These are phyloP conservation scores for Morone saxatilis DNA, from an alignment of 2,113 vertebrate genomes.

Conservation along the genomic window DNA sequence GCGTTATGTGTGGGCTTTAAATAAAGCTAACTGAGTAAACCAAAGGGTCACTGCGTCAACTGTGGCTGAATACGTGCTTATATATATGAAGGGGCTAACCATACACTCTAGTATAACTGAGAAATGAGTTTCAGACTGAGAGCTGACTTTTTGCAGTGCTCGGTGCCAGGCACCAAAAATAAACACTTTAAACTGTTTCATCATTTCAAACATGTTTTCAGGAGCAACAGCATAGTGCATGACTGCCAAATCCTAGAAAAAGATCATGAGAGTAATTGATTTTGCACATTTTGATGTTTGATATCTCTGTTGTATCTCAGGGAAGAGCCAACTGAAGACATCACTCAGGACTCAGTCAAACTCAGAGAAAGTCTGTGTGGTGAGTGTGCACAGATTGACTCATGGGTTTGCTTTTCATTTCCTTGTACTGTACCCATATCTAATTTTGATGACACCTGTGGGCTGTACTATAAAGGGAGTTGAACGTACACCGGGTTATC, in stretches of 20 bases:
- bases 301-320: slow-evolving; percentile 57
- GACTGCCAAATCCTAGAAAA: background rate
- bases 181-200: slow-evolving; percentile 17
- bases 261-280: background rate
- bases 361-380: slow-evolving; percentile 76
- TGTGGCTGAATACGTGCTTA: background rate
- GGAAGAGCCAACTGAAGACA: slow-evolving; percentile 61
- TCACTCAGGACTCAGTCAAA: slow-evolving; percentile 76
- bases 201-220: background rate
- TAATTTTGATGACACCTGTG: background rate
- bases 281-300: background rate
- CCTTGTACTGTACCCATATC: background rate
- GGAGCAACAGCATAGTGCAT: background rate
- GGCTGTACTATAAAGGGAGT: no score
- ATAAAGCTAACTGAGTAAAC: background rate
- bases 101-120: background rate
- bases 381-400: slow-evolving; percentile 29
- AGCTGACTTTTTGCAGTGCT: background rate
- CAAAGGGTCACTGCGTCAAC: background rate
- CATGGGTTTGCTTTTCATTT: background rate
- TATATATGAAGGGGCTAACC: background rate
- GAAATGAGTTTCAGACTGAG: slow-evolving; percentile 7
- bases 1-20: background rate
- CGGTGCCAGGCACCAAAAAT: background rate
- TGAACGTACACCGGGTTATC: no score